phyloP scores from a whole-genome alignment of 2,113 vertebrate genomes.

The Lanius collurio region DNA sequence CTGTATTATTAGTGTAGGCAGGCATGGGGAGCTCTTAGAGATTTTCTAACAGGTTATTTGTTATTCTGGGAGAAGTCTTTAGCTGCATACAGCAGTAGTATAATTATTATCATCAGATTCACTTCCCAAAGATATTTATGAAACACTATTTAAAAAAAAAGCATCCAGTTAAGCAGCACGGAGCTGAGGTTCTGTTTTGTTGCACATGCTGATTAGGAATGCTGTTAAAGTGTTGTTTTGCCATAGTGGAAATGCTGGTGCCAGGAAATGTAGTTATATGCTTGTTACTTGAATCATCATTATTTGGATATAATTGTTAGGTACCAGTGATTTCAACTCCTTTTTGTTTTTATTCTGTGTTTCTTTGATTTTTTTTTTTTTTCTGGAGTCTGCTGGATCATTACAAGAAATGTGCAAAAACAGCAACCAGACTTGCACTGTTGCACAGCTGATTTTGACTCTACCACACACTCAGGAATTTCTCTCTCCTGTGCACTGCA shows the following conservation, averaged over 20 bases:
- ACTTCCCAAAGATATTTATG: conserved; percentile 68
- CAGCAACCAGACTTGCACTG: not conserved
- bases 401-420: not conserved
- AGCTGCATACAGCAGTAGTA: conserved; percentile 55
- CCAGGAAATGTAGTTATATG: conserved; percentile 57
- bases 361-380: conserved; percentile 16
- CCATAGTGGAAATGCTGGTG: conserved; percentile 26
- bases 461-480: not conserved
- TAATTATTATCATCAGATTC: conserved; percentile 64
- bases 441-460: not conserved
- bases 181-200: conserved; percentile 35
- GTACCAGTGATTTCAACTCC: not conserved
- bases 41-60: conserved; percentile 59
- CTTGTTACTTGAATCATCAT: conserved; percentile 53
- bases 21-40: conserved; percentile 49
- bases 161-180: not conserved
- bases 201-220: conserved; percentile 63
- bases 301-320: conserved; percentile 38
- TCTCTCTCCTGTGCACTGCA: not conserved
- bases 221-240: conserved; percentile 57
- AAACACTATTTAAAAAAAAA: conserved; percentile 24
- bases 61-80: conserved; percentile 50
- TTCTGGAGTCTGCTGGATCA: not conserved
- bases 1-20: conserved; percentile 65
- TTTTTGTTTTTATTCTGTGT: not conserved